phyloP scores from a whole-genome alignment of 2,113 vertebrate species.

The Anarrhichthys ocellatus region DNA sequence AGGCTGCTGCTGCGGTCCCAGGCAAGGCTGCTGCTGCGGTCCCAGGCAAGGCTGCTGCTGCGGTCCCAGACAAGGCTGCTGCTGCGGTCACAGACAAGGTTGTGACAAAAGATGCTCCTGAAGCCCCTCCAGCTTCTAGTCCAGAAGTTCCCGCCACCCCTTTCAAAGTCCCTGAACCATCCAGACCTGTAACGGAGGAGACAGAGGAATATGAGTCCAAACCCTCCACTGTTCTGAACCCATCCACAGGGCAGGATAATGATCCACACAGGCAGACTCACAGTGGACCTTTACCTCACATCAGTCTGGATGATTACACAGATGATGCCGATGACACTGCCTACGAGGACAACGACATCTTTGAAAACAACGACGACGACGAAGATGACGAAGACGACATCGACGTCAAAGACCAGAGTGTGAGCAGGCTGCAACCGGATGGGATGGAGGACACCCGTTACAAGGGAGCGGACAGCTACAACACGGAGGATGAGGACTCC shows the following conservation, averaged over 20 bases:
- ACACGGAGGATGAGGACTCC: conserved; percentile 88
- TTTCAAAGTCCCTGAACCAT: neutral
- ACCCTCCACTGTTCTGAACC: neutral
- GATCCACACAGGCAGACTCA: neutral
- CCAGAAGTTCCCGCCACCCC: neutral
- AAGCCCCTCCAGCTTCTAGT: neutral
- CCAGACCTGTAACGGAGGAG: neutral
- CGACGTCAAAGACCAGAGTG: neutral
- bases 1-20: too few relatives aligned
- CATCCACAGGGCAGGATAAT: neutral
- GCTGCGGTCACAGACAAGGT: accelerated
- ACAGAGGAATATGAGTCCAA: neutral
- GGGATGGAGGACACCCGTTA: conserved; percentile 50
- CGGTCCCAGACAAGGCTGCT: accelerated
- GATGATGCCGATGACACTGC: accelerated
- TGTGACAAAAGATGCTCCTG: accelerated
- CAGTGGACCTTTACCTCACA: accelerated
- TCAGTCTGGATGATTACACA: accelerated
- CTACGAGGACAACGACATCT: neutral
- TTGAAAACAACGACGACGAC: neutral
- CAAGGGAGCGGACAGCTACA: conserved; percentile 77
- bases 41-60: too few relatives aligned
- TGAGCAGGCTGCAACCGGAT: conserved; percentile 57
- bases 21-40: too few relatives aligned
- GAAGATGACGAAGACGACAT: neutral